Percentiles rank a stretch among this genome's conserved stretches.
phyloP scores from a whole-genome alignment of 2,888 invertebrate genomes.

The Hermaeophaga mercurialis region DNA sequence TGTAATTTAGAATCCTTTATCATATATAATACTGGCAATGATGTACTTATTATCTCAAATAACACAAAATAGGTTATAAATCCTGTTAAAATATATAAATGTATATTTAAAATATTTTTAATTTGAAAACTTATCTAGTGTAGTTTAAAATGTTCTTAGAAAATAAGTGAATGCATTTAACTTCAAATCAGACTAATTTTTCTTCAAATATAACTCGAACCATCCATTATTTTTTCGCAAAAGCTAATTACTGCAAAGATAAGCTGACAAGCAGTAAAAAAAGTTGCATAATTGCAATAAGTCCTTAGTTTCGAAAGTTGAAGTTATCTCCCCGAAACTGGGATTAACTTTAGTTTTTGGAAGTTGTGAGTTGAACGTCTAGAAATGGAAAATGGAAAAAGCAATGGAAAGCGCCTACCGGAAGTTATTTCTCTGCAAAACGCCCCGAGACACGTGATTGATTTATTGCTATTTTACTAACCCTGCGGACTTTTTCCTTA shows the following conservation, averaged over 20 bases:
- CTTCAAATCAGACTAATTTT: neutral
- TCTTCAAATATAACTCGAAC: neutral
- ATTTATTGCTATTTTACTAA: slow-evolving; percentile 41
- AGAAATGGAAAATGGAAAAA: slow-evolving; percentile 1
- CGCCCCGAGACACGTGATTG: slow-evolving; percentile 40
- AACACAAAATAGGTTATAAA: no score
- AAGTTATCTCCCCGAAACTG: neutral
- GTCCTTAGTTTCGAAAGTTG: slow-evolving; percentile 1
- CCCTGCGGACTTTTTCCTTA: neutral
- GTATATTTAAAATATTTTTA: no score
- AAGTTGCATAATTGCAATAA: neutral
- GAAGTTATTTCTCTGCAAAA: slow-evolving; percentile 18
- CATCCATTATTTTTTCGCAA: neutral
- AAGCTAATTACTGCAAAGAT: slow-evolving; percentile 4
- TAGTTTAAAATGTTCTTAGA: no score
- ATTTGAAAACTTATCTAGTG: no score
- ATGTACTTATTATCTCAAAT: no score
- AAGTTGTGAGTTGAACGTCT: neutral
- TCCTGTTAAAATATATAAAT: no score
- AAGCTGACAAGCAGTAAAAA: slow-evolving; percentile 1
- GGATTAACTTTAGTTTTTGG: neutral
- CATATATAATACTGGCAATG: no score
- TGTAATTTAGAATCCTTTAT: no score
- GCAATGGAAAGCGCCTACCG: slow-evolving; percentile 16
- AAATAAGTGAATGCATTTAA: no score